These are phyloP conservation scores for Oncorhynchus keta DNA, from an alignment of 2,113 vertebrate genomes.

Conservation along the genomic window DNA sequence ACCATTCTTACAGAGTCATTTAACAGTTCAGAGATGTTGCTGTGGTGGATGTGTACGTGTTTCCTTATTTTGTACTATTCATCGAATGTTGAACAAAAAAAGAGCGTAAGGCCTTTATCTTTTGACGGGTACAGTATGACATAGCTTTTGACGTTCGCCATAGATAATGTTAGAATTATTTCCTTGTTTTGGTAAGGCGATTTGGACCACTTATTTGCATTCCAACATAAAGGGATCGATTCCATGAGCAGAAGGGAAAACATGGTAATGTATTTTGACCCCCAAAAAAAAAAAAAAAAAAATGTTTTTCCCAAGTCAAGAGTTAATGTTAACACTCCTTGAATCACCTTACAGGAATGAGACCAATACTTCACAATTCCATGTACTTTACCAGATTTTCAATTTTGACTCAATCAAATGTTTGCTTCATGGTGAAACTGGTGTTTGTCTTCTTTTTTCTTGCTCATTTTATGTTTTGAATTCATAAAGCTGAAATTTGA, in stretches of 20 bases:
- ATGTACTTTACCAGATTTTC: constrained; percentile 44
- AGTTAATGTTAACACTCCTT: constrained; percentile 40
- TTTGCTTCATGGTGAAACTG: constrained; percentile 63
- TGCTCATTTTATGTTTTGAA: constrained; percentile 45
- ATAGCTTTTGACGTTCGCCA: constrained; percentile 39
- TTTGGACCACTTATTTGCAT: constrained; percentile 63
- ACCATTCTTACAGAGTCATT: constrained; percentile 80
- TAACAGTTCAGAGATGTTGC: constrained; percentile 73
- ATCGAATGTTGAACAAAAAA: constrained; percentile 30
- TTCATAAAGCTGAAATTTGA: constrained; percentile 73
- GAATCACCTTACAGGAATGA: constrained; percentile 35
- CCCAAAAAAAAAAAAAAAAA: neutral
- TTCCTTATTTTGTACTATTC: constrained; percentile 49
- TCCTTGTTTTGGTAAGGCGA: constrained; percentile 40
- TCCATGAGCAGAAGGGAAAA: constrained; percentile 57
- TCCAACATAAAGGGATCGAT: constrained; percentile 67
- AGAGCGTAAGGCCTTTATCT: constrained; percentile 22
- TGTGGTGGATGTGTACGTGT: constrained; percentile 54
- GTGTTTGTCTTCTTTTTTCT: constrained; percentile 39
- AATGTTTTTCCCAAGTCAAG: constrained; percentile 13
- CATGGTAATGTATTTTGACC: constrained; percentile 36
- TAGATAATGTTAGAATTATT: constrained; percentile 32
- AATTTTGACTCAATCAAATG: constrained; percentile 48
- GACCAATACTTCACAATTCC: constrained; percentile 43
- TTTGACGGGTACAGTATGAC: constrained; percentile 72